These are phyloP conservation scores for Apamea epomidion DNA, from an alignment of 2,888 invertebrate genomes.

Conservation along the genomic window DNA sequence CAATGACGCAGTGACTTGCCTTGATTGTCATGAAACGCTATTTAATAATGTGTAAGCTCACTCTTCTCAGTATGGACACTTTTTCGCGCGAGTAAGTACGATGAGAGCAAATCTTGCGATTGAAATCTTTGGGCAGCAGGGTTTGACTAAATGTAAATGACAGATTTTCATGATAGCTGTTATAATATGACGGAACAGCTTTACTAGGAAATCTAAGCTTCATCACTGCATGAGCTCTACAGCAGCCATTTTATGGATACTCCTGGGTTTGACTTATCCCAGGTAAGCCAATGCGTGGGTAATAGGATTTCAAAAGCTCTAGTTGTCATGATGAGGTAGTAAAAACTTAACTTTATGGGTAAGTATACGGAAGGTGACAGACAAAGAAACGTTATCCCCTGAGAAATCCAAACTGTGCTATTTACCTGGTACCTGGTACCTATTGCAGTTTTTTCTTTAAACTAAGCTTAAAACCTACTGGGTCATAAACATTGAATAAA, in stretches of 20 bases:
- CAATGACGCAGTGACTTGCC: too few species aligned
- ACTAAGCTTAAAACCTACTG: neutral
- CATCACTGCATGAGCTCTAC: neutral
- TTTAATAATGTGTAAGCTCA: too few species aligned
- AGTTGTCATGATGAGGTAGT: conserved; percentile 30
- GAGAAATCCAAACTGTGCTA: conserved; percentile 9
- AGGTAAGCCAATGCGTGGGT: conserved; percentile 21
- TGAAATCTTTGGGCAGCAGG: too few species aligned
- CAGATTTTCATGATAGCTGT: too few species aligned
- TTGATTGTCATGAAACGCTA: too few species aligned
- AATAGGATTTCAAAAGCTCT: conserved; percentile 43
- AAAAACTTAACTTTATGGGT: conserved; percentile 43
- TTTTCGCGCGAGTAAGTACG: too few species aligned
- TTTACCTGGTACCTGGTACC: neutral
- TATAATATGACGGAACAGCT: too few species aligned
- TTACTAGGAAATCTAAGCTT: too few species aligned
- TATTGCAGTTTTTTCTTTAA: neutral
- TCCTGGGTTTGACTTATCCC: conserved; percentile 2
- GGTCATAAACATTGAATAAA: neutral
- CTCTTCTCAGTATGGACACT: too few species aligned
- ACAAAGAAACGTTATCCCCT: conserved; percentile 14
- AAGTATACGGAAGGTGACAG: conserved; percentile 18
- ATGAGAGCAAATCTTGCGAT: too few species aligned
- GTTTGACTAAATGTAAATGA: too few species aligned
- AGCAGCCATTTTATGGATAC: conserved; percentile 1